These are phyloP conservation scores for Serranus cabrilla DNA, from an alignment of 2,797 vertebrate genomes.

Conservation along the genomic window DNA sequence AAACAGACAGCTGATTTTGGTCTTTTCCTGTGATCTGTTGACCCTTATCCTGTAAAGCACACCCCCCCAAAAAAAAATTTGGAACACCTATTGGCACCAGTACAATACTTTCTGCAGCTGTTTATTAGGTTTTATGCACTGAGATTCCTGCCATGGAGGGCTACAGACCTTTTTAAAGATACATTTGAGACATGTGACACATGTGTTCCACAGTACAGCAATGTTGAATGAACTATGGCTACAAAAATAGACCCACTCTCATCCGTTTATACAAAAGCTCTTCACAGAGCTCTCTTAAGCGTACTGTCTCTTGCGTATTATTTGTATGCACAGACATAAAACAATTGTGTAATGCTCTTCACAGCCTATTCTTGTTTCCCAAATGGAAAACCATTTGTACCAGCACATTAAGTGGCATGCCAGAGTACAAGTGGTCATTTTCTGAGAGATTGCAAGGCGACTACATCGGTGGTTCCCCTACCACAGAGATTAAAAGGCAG, in stretches of 20 bases:
- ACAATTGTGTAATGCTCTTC: slow-evolving; percentile 12
- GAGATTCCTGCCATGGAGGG: not conserved
- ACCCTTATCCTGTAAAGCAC: not conserved
- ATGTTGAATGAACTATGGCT: not conserved
- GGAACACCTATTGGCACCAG: not conserved
- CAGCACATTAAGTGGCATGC: slow-evolving; percentile 17
- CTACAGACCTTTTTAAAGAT: not conserved
- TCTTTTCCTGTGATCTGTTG: not conserved
- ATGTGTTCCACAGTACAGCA: not conserved
- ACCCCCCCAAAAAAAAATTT: not conserved
- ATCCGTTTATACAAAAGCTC: not conserved
- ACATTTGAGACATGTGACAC: not conserved
- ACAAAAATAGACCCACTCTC: not conserved
- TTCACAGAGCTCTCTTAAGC: not conserved
- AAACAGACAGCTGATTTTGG: not conserved
- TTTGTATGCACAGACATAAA: not conserved
- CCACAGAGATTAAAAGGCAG: slow-evolving; percentile 43
- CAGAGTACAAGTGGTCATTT: slow-evolving; percentile 40
- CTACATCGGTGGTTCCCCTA: slow-evolving; percentile 40
- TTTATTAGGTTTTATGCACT: not conserved
- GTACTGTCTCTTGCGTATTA: not conserved
- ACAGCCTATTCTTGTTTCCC: slow-evolving; percentile 13
- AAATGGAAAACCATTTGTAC: slow-evolving; percentile 12
- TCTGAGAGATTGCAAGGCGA: slow-evolving; percentile 29
- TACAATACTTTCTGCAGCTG: not conserved